Conservation (phyloP, 2,113 vertebrate species). For the Spermophilus dauricus region DNA sequence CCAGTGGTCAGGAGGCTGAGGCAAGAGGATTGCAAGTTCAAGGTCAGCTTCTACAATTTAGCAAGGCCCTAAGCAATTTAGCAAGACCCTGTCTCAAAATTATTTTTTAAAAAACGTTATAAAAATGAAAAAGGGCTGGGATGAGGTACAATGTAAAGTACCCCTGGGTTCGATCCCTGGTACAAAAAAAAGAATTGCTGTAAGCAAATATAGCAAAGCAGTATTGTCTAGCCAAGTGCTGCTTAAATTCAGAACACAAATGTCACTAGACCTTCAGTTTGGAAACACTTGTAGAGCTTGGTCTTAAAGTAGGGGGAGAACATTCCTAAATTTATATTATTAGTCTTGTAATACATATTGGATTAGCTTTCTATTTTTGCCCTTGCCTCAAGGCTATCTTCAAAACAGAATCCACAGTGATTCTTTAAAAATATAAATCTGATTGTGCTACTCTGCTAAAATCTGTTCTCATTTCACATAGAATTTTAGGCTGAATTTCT, state of each 20-base stretch:
- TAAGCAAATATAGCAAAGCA: neutral
- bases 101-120: too few relatives aligned
- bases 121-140: too few relatives aligned
- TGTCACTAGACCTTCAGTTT: neutral
- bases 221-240: neutral
- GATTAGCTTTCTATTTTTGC: neutral
- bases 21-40: too few relatives aligned
- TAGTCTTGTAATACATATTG: neutral
- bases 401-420: neutral
- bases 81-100: too few relatives aligned
- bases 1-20: too few relatives aligned
- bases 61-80: too few relatives aligned
- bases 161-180: too few relatives aligned
- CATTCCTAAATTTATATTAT: neutral
- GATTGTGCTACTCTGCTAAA: neutral
- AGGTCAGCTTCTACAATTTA: too few relatives aligned
- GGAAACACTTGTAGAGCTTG: neutral
- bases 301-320: neutral
- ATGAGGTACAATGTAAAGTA: too few relatives aligned
- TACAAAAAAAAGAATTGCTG: too few relatives aligned
- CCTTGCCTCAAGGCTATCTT: neutral
- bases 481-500: neutral
- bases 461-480: neutral
- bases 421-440: neutral
- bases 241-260: slow-evolving; percentile 7